Evolutionary conservation across 92 coral and sea anemone genomes (phyloP), one percentile per base, ranked within the genome.

Genomic region (Epizoanthus ramosus): DNA sequence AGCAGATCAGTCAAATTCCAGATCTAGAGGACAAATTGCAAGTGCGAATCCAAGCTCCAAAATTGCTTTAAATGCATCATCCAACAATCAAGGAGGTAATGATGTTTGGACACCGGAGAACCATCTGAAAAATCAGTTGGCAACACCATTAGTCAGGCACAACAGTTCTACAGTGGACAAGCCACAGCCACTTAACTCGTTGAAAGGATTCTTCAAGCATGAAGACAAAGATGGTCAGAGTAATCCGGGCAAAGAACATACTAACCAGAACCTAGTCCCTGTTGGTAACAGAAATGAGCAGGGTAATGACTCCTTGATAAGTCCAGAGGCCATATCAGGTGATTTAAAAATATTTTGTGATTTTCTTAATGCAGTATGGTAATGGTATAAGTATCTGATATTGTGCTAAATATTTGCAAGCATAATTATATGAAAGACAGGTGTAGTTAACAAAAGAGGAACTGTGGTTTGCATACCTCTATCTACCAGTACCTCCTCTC

Each of bases 201-300:
- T 91, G 77, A 88, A 91, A 45, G 94, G 94, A 12, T 91, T 91
- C 85, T 91, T 91, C 60, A 88, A 85, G 1, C 88, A 88, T 71
- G 91, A 90, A 56, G 81, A 69, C 13, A 61, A 77, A 10, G 15
- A 57, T 43, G 25, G 43, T 41, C 82, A 22, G 50, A 77, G 59
- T 33, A 61, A n/a, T 45, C 56, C 71, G 19, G 82, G 56, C 61
- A 33, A 43, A 9, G 17, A 21, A 2, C 17, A 0, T 23, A 23
- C 12, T 24, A 60, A 77, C 54, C 71, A 61, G 57, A 21, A 12
- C 45, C 82, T 71, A 31, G 28, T n/a, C 24, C 31, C 68, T 9
- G 2, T 8, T 16, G 3, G 33, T 8, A 22, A 43, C 22, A 61
- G 66, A 37, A 23, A 60, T 39, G 25, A 22, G 35, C 43, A 37